Evolutionary conservation across 2,797 vertebrate genomes (phyloP).

Genomic region (Sciurus vulgaris): DNA sequence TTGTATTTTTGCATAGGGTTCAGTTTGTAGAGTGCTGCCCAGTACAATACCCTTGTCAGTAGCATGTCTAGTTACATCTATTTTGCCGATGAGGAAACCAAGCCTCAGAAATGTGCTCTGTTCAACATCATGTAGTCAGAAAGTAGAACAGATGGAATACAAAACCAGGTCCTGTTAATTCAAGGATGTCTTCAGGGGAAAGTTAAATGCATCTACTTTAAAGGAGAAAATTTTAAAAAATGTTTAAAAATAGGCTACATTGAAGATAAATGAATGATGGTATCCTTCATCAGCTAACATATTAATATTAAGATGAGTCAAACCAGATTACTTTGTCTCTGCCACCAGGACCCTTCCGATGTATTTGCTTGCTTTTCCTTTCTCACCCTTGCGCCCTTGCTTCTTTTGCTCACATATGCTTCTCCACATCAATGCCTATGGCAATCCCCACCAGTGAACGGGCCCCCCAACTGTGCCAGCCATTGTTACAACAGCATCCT

Average conservation of each 20-base stretch:
- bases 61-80: neutral
- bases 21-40: neutral
- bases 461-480: constrained; percentile 80
- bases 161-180: neutral
- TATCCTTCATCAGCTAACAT: neutral
- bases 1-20: neutral
- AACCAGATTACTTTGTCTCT: constrained; percentile 54
- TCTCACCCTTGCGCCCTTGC: constrained; percentile 53
- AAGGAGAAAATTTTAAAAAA: constrained; percentile 72
- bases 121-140: neutral
- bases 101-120: neutral
- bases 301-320: constrained; percentile 45
- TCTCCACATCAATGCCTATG: constrained; percentile 76
- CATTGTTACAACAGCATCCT: constrained; percentile 80
- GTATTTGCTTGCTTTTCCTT: constrained; percentile 70
- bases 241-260: neutral
- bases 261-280: neutral
- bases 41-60: neutral
- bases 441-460: constrained; percentile 81
- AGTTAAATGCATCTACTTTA: neutral
- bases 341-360: constrained; percentile 64
- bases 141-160: neutral
- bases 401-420: constrained; percentile 82
- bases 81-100: constrained; percentile 10
- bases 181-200: neutral